These are phyloP conservation scores for Anniella stebbinsi DNA, from an alignment of 2,797 vertebrate genomes.

Conservation along the genomic window DNA sequence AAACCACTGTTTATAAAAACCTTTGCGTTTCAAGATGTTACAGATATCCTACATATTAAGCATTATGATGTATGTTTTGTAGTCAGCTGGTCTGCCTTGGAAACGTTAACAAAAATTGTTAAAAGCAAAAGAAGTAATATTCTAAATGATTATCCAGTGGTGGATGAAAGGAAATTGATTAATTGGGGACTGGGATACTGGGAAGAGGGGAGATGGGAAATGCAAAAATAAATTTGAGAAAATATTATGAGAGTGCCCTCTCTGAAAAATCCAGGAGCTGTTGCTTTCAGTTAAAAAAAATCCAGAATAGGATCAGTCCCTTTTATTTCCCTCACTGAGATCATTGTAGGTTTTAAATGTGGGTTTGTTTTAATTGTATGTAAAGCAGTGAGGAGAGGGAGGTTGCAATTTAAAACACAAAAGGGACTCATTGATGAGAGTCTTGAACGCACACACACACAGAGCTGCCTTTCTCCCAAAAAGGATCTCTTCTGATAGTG, in stretches of 20 bases:
- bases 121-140: not conserved
- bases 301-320: not conserved
- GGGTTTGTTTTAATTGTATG: not conserved
- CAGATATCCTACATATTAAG: not conserved
- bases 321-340: not conserved
- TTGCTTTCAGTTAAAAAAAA: not conserved
- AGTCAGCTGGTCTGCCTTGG: not conserved
- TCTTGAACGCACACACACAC: not conserved
- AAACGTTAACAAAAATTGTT: not conserved
- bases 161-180: not conserved
- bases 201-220: too few relatives aligned
- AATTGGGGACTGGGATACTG: not conserved
- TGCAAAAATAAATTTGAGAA: not conserved
- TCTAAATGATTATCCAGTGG: not conserved
- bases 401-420: not conserved
- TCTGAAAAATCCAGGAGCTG: not conserved
- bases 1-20: not conserved
- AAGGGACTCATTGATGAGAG: not conserved
- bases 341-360: not conserved
- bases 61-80: not conserved
- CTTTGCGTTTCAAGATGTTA: not conserved
- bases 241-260: not conserved
- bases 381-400: not conserved
- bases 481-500: not conserved
- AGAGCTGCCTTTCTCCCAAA: not conserved